These are phyloP conservation scores for Jordanella pulchra DNA, from an alignment of 2,797 vertebrate species.

Conservation along the genomic window DNA sequence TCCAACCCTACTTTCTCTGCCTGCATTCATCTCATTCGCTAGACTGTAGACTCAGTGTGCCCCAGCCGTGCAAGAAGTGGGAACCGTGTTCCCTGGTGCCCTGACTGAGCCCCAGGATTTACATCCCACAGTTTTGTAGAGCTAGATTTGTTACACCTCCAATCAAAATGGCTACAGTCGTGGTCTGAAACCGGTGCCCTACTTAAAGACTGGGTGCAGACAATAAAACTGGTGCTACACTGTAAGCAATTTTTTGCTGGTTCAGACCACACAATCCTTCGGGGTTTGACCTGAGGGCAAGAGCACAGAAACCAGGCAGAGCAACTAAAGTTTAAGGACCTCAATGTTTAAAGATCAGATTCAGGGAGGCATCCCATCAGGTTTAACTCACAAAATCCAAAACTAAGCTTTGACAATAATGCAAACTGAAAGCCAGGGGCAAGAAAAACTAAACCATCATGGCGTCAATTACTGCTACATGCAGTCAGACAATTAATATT, in stretches of 20 bases:
- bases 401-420: background rate
- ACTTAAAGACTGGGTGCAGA: background rate
- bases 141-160: slow-evolving; percentile 3
- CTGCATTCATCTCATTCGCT: slow-evolving; percentile 26
- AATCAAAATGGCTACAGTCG: background rate
- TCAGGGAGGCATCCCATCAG: background rate
- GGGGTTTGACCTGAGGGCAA: background rate
- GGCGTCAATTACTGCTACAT: too few relatives aligned
- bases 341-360: slow-evolving; percentile 1
- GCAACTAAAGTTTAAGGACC: background rate
- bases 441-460: too few relatives aligned
- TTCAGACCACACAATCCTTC: background rate
- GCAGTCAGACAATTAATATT: too few relatives aligned
- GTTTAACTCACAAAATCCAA: background rate
- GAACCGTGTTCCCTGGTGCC: slow-evolving; percentile 50
- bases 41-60: slow-evolving; percentile 38
- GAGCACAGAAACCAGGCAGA: background rate
- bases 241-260: background rate
- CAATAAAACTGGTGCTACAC: background rate
- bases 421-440: background rate
- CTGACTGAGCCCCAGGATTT: slow-evolving; percentile 41
- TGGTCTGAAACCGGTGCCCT: background rate
- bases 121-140: slow-evolving; percentile 21
- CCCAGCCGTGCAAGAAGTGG: slow-evolving; percentile 62
- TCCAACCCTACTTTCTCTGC: background rate